These are phyloP conservation scores for Drosophila tani DNA, from an alignment of 1,140 invertebrate species.

Conservation along the genomic window DNA sequence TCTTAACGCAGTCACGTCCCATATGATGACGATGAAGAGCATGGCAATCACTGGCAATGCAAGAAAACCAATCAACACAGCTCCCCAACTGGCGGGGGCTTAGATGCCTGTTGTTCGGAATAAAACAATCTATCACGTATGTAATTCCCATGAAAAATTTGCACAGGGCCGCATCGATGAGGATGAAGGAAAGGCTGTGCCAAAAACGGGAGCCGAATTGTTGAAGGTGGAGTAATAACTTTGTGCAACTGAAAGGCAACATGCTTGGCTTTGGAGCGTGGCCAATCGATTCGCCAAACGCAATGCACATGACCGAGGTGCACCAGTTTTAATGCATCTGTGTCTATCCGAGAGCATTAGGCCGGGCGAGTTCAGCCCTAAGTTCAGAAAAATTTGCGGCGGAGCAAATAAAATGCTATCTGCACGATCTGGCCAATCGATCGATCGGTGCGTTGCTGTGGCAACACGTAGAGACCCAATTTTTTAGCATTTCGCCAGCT, in stretches of 20 bases:
- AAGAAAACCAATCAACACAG: conserved; percentile 69
- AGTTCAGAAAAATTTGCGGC: conserved; percentile 70
- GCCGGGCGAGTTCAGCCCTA: conserved; percentile 43
- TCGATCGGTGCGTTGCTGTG: conserved; percentile 63
- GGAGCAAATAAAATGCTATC: conserved; percentile 75
- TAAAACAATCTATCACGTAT: conserved; percentile 81
- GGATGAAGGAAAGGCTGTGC: conserved; percentile 6
- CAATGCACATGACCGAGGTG: conserved; percentile 73
- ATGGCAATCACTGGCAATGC: conserved; percentile 54
- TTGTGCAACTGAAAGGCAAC: conserved; percentile 58
- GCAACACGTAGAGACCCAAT: conserved; percentile 78
- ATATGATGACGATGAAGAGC: conserved; percentile 63
- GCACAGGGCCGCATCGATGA: conserved; percentile 6
- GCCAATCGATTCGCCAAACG: conserved; percentile 77
- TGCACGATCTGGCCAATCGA: conserved; percentile 66
- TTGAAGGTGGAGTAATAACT: conserved; percentile 80
- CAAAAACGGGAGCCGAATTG: conserved; percentile 77
- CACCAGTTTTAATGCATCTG: conserved; percentile 64
- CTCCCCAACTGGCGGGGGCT: conserved; percentile 28
- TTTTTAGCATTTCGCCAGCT: conserved; percentile 76
- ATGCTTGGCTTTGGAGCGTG: conserved; percentile 61
- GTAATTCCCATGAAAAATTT: conserved; percentile 83
- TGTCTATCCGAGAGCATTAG: conserved; percentile 23
- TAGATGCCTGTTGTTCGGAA: conserved; percentile 27
- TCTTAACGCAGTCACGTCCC: conserved; percentile 71